Evolutionary conservation across 2,888 invertebrate species (phyloP).

Genomic region (Tetropium fuscum): DNA sequence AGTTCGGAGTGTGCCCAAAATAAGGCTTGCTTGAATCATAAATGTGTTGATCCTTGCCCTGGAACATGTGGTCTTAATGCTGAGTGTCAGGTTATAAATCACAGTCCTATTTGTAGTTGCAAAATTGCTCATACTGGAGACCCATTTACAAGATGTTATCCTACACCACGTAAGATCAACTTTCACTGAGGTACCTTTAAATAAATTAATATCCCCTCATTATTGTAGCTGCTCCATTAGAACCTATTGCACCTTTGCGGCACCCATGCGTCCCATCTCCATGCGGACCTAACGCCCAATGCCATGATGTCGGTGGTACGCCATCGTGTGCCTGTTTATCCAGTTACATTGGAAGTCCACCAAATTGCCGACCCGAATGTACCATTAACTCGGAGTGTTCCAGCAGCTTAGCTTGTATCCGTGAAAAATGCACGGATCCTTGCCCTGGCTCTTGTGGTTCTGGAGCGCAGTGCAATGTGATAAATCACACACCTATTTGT

Average conservation of each 20-base stretch:
- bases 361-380: conserved; percentile 77
- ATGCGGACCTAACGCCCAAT: conserved; percentile 78
- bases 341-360: conserved; percentile 77
- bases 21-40: conserved; percentile 84
- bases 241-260: conserved; percentile 59
- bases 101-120: conserved; percentile 86
- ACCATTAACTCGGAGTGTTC: conserved; percentile 80
- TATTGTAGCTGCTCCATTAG: conserved; percentile 50
- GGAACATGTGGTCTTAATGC: conserved; percentile 85
- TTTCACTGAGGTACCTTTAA: conserved; percentile 9
- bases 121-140: conserved; percentile 80
- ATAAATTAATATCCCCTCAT: background rate
- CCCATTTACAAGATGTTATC: conserved; percentile 81
- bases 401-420: conserved; percentile 79
- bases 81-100: conserved; percentile 83
- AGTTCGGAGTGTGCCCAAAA: conserved; percentile 85
- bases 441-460: conserved; percentile 83
- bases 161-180: conserved; percentile 62
- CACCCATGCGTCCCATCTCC: conserved; percentile 84
- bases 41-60: conserved; percentile 84
- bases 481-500: conserved; percentile 83
- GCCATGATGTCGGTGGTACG: conserved; percentile 70
- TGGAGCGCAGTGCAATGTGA: conserved; percentile 79
- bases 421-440: conserved; percentile 82
- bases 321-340: conserved; percentile 75